Evolutionary conservation across 2,113 vertebrate genomes (phyloP).

Genomic region (Heliornis fulica): DNA sequence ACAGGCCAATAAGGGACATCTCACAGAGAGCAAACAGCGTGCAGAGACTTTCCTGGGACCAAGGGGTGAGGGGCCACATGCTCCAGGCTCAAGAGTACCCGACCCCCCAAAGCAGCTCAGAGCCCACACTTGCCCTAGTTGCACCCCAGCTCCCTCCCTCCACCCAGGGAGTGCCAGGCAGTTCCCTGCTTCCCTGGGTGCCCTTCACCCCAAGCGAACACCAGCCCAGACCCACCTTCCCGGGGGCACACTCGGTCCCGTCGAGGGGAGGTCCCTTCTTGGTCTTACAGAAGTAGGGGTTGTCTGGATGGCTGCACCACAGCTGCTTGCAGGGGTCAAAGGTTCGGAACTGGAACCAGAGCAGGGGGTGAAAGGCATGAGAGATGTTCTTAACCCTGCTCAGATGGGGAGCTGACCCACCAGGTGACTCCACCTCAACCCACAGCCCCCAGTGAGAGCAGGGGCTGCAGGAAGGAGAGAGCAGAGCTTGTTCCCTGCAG

Average conservation of each 20-base stretch:
- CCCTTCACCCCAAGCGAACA: neutral
- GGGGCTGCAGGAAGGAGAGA: neutral
- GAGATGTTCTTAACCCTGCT: too few relatives aligned
- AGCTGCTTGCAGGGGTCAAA: conserved; percentile 97
- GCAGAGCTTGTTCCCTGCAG: neutral
- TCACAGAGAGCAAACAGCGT: neutral
- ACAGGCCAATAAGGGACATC: neutral
- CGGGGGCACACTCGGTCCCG: conserved; percentile 91
- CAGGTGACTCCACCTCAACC: too few relatives aligned
- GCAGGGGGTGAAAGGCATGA: accelerated
- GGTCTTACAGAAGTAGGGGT: conserved; percentile 98
- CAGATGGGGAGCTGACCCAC: too few relatives aligned
- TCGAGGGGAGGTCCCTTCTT: conserved; percentile 98
- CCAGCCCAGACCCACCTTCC: conserved; percentile 85
- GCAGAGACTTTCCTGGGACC: neutral
- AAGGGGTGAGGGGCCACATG: neutral
- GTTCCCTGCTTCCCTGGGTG: neutral
- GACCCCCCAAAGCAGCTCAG: neutral
- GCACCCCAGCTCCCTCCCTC: neutral
- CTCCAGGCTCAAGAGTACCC: too few relatives aligned
- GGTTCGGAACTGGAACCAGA: conserved; percentile 87
- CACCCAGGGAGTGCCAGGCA: neutral
- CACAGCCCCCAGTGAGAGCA: accelerated
- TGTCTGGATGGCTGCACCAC: conserved; percentile 98
- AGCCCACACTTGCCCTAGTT: too few relatives aligned